Base-by-base conservation (phyloP, 2,888 invertebrate genomes). In the Lycophotia porphyrea region DNA sequence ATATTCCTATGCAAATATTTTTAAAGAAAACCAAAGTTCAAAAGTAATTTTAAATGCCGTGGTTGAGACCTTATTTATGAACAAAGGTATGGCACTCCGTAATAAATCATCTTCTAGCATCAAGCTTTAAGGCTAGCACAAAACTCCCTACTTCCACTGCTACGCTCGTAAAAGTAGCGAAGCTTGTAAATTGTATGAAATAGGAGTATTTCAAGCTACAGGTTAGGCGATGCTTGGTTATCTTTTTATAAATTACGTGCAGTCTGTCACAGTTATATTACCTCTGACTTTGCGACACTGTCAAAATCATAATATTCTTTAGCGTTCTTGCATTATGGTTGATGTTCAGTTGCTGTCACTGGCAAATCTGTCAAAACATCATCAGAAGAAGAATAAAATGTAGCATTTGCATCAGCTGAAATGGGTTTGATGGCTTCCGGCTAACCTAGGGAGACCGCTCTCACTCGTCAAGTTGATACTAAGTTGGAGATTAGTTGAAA, bases 121-220 rank as follows among this genome's bases (percentile, higher is more conserved):
- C 55, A 74, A 52, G 63, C 60, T 60, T 42, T 61, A 65, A 36
- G 52, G 52, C 63, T 58, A 65, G 42, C 55, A 61, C 55, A 39
- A 69, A 78, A 47, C 70, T 68, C 15, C 52, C 64, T 39, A 67
- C 61, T 73, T 71, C 55, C 64, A 74, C 49, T 18, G 63, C 36
- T n/a, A 2, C 1, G 24, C 64, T 81, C 85, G 44, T 76, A 76
- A 82, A 71, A 64, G 21, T 75, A 75, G 55, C 44, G 44, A 44
- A 70, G 39, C 64, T 71, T 85, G 39, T 85, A 72, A 81, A 70
- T 60, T 74, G 52, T 67, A 72, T 64, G 70, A 75, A 85, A 78
- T 74, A 75, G 39, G 75, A 61, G 24, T 36, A 11, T 36, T 52
- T 36, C 34, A 58, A 58, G 64, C 24, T 77, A 52, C 31, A 58